These are phyloP conservation scores for Periophthalmodon schlosseri DNA, from an alignment of 2,113 vertebrate species.

Conservation along the genomic window DNA sequence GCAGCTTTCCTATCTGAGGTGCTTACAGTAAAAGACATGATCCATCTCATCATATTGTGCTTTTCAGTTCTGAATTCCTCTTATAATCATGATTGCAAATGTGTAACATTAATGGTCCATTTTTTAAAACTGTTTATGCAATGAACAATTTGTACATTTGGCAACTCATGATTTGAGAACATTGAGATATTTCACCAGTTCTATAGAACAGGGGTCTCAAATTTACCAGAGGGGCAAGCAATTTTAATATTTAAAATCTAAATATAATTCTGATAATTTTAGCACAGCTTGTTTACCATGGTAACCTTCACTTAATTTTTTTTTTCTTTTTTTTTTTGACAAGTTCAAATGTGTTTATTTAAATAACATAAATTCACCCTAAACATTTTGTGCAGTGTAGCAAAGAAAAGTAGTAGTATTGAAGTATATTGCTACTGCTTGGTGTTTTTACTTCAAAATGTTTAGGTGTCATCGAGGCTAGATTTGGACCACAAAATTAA, in stretches of 20 bases:
- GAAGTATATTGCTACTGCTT: too few relatives aligned
- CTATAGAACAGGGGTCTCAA: constrained; percentile 15
- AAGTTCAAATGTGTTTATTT: too few relatives aligned
- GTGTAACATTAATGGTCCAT: background rate
- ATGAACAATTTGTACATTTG: constrained; percentile 21
- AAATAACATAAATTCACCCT: too few relatives aligned
- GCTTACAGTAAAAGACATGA: constrained; percentile 8
- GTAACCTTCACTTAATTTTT: too few relatives aligned
- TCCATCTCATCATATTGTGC: constrained; percentile 7
- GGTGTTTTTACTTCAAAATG: background rate
- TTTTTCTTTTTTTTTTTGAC: too few relatives aligned
- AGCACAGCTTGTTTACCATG: background rate
- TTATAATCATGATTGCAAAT: background rate
- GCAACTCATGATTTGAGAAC: constrained; percentile 35
- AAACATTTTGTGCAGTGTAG: too few relatives aligned
- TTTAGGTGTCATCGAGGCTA: background rate
- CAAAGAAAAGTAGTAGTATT: too few relatives aligned
- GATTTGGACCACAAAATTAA: background rate
- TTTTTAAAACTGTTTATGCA: constrained; percentile 12
- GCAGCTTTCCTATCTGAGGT: background rate
- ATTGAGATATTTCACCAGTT: constrained; percentile 35
- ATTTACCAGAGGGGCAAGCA: background rate
- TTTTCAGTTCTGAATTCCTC: background rate
- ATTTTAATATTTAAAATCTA: background rate
- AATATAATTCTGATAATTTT: background rate